Base-by-base conservation (phyloP, 2,797 vertebrate species). In the Simalia tracyae region DNA sequence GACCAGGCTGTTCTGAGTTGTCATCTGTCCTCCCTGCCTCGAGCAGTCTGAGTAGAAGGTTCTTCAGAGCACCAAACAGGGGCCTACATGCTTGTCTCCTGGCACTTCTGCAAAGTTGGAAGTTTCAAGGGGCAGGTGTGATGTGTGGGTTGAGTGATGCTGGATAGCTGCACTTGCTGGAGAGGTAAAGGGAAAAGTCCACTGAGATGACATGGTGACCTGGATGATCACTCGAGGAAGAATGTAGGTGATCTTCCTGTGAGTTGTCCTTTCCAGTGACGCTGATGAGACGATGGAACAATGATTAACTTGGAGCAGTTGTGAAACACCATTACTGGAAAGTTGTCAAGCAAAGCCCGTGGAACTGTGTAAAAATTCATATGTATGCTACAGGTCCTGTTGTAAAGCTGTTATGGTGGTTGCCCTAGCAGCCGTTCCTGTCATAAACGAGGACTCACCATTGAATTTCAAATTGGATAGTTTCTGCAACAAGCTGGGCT, bases 261-360 rank as follows among this genome's bases (percentile, higher is more conserved):
- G 95, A 94, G 91, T 94, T 31, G 92, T 96, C 94, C 92, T 89
- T 68, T 92, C 89, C 86, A 90, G 88, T 28, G 85, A 87, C 90
- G 91, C 92, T 91, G 94, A 60, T 95, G 94, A 96, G 93, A 93
- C 90, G n/a, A 92, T 88, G 91, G 86, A 87, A 93, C 93, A 91
- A 90, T 94, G 91, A 90, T 94, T 95, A 89, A 88, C 94, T 10
- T 61, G 2, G 50, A 89, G 90, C 61, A 22, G 10, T 96, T 96
- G 93, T 95, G 95, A 96, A 97, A 96, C 91, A 93, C 89, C 91
- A 94, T 92, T 96, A 96, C 95, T 96, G 95, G 90, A 93, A 96
- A 96, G 95, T 90, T 95, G 90, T 95, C 94, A 89, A 87, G 66
- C 24, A 57, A n/a, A 59, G 64, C 93, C 81, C 7, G 46, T 94